These are phyloP conservation scores for Eurois occulta DNA, from an alignment of 2,888 invertebrate species.

Conservation along the genomic window DNA sequence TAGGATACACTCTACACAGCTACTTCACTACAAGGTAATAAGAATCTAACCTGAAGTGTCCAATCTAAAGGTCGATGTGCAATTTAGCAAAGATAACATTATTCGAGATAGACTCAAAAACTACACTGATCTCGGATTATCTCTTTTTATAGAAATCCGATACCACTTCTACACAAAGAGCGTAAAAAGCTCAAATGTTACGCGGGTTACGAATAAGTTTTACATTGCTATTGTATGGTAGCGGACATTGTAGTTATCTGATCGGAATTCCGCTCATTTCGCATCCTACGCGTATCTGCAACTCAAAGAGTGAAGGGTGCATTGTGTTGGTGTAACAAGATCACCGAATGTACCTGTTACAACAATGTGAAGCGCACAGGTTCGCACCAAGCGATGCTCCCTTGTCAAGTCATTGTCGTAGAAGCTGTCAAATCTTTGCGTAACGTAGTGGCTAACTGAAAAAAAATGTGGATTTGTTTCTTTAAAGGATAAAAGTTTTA, in stretches of 20 bases:
- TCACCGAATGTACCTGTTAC: slow-evolving; percentile 85
- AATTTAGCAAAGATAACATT: slow-evolving; percentile 1
- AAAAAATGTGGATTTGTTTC: slow-evolving; percentile 39
- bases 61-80: slow-evolving; percentile 12
- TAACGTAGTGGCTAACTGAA: slow-evolving; percentile 51
- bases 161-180: slow-evolving; percentile 69
- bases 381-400: slow-evolving; percentile 76
- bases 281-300: slow-evolving; percentile 54
- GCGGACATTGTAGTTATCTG: slow-evolving; percentile 87
- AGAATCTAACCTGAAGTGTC: background rate
- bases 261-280: slow-evolving; percentile 87
- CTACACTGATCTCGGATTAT: slow-evolving; percentile 53
- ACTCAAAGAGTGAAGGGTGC: slow-evolving; percentile 84
- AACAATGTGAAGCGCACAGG: slow-evolving; percentile 79
- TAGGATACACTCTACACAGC: background rate
- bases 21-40: background rate
- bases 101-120: slow-evolving; percentile 31
- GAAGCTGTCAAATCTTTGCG: slow-evolving; percentile 66
- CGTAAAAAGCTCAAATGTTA: slow-evolving; percentile 76
- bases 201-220: slow-evolving; percentile 77
- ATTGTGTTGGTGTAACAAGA: slow-evolving; percentile 87
- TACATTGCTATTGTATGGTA: slow-evolving; percentile 78
- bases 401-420: slow-evolving; percentile 73
- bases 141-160: slow-evolving; percentile 76
- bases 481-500: background rate